phyloP scores from a whole-genome alignment of 2,113 vertebrate genomes.

The Prionailurus bengalensis region DNA sequence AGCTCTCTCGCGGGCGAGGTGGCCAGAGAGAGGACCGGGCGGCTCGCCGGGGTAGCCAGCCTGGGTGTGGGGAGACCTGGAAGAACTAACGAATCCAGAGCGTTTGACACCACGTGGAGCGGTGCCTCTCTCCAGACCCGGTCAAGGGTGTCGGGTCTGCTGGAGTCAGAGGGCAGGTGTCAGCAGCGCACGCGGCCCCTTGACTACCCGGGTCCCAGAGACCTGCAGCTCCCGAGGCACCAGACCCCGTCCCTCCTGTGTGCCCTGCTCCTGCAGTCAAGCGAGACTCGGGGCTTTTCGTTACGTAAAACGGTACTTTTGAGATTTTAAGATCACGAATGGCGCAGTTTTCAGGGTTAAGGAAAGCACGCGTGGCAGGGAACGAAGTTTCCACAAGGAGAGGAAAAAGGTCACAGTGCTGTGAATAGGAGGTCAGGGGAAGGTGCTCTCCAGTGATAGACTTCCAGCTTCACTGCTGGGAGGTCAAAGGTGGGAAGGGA shows the following conservation, averaged over 20 bases:
- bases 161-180: background rate
- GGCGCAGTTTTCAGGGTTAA: background rate
- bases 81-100: too few relatives aligned
- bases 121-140: accelerated
- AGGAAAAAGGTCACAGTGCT: background rate
- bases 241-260: too few relatives aligned
- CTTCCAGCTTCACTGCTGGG: background rate
- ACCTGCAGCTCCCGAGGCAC: accelerated
- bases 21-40: background rate
- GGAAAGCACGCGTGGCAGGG: background rate
- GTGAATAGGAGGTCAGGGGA: background rate
- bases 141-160: too few relatives aligned
- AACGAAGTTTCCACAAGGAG: background rate
- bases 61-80: background rate
- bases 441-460: background rate
- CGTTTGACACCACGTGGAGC: background rate
- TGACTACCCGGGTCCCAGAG: background rate
- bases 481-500: too few relatives aligned
- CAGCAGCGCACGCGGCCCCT: background rate
- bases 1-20: too few relatives aligned
- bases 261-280: background rate
- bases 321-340: too few relatives aligned
- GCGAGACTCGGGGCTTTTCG: background rate
- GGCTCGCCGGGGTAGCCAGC: background rate
- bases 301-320: background rate